phyloP scores from a whole-genome alignment of 2,888 invertebrate genomes.

The Pyrgus malvae region DNA sequence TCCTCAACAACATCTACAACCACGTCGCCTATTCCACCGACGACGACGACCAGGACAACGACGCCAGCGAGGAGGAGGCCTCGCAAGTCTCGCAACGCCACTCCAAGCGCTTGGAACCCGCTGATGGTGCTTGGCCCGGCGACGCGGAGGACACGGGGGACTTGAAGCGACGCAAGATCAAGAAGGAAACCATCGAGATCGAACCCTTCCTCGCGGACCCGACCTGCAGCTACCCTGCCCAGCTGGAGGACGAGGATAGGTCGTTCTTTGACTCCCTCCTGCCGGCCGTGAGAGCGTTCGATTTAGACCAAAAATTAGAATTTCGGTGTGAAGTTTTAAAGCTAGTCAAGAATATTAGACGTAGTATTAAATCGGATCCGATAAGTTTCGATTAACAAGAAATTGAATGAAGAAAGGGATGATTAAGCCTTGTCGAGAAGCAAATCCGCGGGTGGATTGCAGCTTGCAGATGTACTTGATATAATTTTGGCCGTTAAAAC shows the following conservation, averaged over 20 bases:
- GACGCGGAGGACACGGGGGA: neutral
- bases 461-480: no score
- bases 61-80: constrained; percentile 44
- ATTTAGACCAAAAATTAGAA: constrained; percentile 63
- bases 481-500: no score
- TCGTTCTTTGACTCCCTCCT: constrained; percentile 66
- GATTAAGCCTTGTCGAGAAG: no score
- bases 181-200: no score
- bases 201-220: no score
- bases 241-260: constrained; percentile 58
- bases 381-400: no score
- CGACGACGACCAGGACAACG: constrained; percentile 40
- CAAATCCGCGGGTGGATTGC: no score
- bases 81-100: constrained; percentile 33
- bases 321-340: constrained; percentile 59
- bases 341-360: constrained; percentile 56
- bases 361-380: constrained; percentile 30
- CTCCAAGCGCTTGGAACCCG: constrained; percentile 17
- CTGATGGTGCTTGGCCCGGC: no score
- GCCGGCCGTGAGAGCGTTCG: constrained; percentile 61
- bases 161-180: constrained; percentile 44
- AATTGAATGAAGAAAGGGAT: no score
- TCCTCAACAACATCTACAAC: constrained; percentile 53
- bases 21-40: constrained; percentile 27
- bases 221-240: no score